Evolutionary conservation across 2,797 vertebrate species (phyloP).

Genomic region (Eulemur mongoz): DNA sequence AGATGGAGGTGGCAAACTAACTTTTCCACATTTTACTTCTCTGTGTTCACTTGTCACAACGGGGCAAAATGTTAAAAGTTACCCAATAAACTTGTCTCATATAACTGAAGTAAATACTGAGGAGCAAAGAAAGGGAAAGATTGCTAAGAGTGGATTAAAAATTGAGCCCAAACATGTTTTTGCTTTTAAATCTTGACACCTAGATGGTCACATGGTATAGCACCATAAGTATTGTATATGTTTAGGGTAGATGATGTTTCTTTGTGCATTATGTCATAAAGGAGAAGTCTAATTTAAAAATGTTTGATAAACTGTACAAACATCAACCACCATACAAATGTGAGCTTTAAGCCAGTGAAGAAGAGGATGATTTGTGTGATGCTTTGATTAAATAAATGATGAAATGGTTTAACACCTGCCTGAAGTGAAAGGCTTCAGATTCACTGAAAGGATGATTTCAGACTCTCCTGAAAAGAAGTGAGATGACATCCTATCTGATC

Average conservation of each 20-base stretch:
- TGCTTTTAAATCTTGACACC: slow-evolving; percentile 37
- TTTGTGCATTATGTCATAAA: slow-evolving; percentile 9
- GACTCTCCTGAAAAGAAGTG: not conserved
- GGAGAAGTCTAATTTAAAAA: not conserved
- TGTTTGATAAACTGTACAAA: not conserved
- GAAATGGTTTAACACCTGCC: not conserved
- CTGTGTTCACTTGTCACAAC: not conserved
- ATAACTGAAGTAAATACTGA: slow-evolving; percentile 9
- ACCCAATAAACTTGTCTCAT: not conserved
- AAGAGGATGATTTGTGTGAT: not conserved
- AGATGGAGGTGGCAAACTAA: not conserved
- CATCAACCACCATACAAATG: not conserved
- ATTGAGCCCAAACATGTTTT: not conserved
- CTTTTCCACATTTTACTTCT: not conserved
- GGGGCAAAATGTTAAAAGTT: not conserved
- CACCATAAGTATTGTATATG: not conserved
- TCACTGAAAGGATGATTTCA: slow-evolving; percentile 13
- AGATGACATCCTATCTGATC: not conserved
- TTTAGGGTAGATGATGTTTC: not conserved
- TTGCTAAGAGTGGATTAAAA: slow-evolving; percentile 20
- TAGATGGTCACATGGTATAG: not conserved
- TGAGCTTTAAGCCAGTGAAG: not conserved
- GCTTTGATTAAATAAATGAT: slow-evolving; percentile 17
- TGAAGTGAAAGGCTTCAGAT: slow-evolving; percentile 4
- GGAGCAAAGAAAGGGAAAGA: not conserved